Evolutionary conservation across 2,797 vertebrate genomes (phyloP), one percentile per base, ranked within the genome.

Genomic region (Acanthornis magna): DNA sequence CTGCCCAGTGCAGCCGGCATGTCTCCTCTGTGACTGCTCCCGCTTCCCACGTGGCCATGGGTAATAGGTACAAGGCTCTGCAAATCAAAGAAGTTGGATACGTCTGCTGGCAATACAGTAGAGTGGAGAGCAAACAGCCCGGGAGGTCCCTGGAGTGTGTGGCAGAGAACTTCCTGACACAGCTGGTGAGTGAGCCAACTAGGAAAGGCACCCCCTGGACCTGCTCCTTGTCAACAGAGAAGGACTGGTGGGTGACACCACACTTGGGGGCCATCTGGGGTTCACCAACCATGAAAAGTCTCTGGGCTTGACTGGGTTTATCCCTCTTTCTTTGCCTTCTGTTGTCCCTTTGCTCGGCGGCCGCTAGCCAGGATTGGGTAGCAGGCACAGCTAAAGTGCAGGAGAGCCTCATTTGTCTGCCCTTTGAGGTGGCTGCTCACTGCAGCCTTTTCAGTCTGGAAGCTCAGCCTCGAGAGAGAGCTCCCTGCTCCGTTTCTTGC

Each of bases 121-220:
- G n/a, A n/a, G n/a, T n/a, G n/a, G n/a, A n/a, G n/a, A n/a, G n/a
- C n/a, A n/a, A n/a, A n/a, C n/a, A n/a, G n/a, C n/a, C n/a, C n/a
- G n/a, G n/a, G n/a, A n/a, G n/a, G n/a, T n/a, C n/a, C n/a, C n/a
- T n/a, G n/a, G n/a, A n/a, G n/a, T n/a, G n/a, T n/a, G n/a, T n/a
- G n/a, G n/a, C n/a, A n/a, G n/a, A n/a, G n/a, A n/a, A n/a, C n/a
- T n/a, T n/a, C n/a, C n/a, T n/a, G n/a, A n/a, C n/a, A n/a, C n/a
- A n/a, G n/a, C n/a, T n/a, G n/a, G n/a, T n/a, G n/a, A 71, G 93
- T 97, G 93, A 95, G 53, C 32, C 15, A 7, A 22, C 1, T 7
- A 73, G 54, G n/a, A 15, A 58, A 13, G 25, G 11, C 54, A 22
- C 47, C 47, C 2, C 3, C 47, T 22, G 34, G 11, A 30, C 26